A percentile compares a stretch with the other conserved stretches of the same genome.
Conservation (phyloP, 35 echinoderm and acorn worm species). For the Strongylocentrotus purpuratus region DNA sequence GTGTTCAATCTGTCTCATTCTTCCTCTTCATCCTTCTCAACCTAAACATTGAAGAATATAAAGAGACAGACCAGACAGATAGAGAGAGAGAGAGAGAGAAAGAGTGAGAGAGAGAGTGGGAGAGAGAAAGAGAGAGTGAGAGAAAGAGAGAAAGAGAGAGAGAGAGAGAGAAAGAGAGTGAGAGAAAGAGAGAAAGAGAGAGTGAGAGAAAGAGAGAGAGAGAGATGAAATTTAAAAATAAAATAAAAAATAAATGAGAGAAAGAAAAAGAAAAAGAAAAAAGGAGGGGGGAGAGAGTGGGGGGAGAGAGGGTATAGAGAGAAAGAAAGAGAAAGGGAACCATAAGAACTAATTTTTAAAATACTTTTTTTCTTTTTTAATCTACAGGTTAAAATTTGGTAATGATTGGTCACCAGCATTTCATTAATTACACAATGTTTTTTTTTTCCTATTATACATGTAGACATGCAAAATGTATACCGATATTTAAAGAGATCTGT, state of each 20-base stretch:
- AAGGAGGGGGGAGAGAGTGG: neutral
- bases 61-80: neutral
- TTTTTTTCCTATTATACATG: no score
- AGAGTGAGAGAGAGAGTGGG: neutral
- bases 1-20: neutral
- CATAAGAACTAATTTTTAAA: no score
- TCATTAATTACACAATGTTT: no score
- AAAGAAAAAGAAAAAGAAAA: neutral
- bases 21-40: slow-evolving; percentile 16
- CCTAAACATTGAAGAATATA: neutral
- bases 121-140: neutral
- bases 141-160: neutral
- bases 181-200: neutral
- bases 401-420: no score
- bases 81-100: neutral
- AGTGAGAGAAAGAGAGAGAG: neutral
- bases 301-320: neutral
- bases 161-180: neutral
- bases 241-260: neutral
- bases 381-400: no score
- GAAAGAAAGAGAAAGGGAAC: no score
- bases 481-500: no score
- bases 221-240: neutral
- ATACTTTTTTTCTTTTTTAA: no score
- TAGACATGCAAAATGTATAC: no score